Conservation (phyloP, 1,140 invertebrate genomes). For the Phymastichus coffea region DNA sequence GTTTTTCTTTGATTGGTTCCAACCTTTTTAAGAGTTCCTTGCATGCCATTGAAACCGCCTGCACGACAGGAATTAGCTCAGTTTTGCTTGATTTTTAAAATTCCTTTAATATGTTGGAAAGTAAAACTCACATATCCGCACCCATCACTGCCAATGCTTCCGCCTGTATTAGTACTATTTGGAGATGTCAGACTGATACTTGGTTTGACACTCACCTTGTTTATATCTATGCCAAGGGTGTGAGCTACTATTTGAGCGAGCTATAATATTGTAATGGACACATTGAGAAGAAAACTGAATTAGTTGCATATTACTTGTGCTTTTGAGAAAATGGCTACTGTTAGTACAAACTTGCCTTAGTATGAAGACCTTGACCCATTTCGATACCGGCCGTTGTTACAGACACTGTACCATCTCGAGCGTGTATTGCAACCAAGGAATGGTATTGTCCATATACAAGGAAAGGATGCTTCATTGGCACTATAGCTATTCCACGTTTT, state of each 20-base stretch:
- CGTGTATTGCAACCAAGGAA: slow-evolving; percentile 70
- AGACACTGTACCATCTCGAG: slow-evolving; percentile 73
- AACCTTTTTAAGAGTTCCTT: slow-evolving; percentile 64
- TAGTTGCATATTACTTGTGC: no score
- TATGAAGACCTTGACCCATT: slow-evolving; percentile 83
- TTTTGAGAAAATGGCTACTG: no score
- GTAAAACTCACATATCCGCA: slow-evolving; percentile 61
- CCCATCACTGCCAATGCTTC: slow-evolving; percentile 71
- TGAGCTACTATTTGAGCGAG: slow-evolving; percentile 76
- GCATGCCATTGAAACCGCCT: slow-evolving; percentile 71
- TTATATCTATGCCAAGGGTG: slow-evolving; percentile 70
- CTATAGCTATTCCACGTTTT: slow-evolving; percentile 70
- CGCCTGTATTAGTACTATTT: slow-evolving; percentile 68
- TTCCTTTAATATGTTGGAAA: no score
- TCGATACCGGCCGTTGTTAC: slow-evolving; percentile 79
- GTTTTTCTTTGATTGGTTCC: slow-evolving; percentile 63
- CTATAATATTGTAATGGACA: no score
- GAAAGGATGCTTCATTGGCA: slow-evolving; percentile 69
- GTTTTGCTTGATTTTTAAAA: not conserved
- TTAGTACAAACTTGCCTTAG: slow-evolving; percentile 61
- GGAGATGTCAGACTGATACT: slow-evolving; percentile 63
- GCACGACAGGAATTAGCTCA: slow-evolving; percentile 25
- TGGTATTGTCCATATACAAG: slow-evolving; percentile 62
- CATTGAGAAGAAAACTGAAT: slow-evolving; percentile 13
- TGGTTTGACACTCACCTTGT: slow-evolving; percentile 69